These are phyloP conservation scores for Dendroctonus valens DNA, from an alignment of 1,140 invertebrate species.

Conservation along the genomic window DNA sequence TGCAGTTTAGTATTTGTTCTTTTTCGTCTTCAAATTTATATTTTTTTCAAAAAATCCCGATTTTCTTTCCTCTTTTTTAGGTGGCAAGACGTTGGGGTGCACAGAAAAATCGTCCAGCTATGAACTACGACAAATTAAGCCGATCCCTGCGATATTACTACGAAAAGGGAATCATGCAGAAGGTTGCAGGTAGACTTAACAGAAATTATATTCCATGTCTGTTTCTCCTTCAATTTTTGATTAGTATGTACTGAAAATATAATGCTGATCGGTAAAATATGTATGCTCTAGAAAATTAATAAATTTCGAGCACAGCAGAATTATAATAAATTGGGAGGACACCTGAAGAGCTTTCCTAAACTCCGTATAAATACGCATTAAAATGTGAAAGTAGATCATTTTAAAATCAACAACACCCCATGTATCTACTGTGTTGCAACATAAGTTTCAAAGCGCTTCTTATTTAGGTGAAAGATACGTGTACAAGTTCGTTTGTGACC, in stretches of 20 bases:
- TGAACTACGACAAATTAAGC: constrained; percentile 97
- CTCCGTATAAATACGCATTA: no score
- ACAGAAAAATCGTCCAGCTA: constrained; percentile 88
- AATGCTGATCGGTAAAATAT: no score
- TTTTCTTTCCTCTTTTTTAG: constrained; percentile 46
- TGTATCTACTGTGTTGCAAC: not conserved
- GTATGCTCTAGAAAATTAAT: no score
- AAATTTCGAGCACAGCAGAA: no score
- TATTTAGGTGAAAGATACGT: constrained; percentile 87
- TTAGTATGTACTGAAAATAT: no score
- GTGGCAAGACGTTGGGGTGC: constrained; percentile 80
- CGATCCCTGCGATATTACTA: constrained; percentile 93
- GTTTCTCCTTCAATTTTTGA: not conserved
- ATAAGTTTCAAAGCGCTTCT: constrained; percentile 33
- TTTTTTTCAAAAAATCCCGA: no score
- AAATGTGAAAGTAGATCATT: not conserved
- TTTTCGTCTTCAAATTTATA: no score
- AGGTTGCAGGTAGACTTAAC: constrained; percentile 75
- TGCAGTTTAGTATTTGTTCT: no score
- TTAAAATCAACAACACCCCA: not conserved
- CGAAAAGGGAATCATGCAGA: constrained; percentile 98
- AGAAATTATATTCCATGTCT: no score
- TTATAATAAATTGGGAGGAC: not conserved
- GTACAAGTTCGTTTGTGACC: constrained; percentile 95
- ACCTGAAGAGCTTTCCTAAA: no score